Evolutionary conservation across 2,888 invertebrate genomes (phyloP).

Genomic region (Crepidodera aurea): DNA sequence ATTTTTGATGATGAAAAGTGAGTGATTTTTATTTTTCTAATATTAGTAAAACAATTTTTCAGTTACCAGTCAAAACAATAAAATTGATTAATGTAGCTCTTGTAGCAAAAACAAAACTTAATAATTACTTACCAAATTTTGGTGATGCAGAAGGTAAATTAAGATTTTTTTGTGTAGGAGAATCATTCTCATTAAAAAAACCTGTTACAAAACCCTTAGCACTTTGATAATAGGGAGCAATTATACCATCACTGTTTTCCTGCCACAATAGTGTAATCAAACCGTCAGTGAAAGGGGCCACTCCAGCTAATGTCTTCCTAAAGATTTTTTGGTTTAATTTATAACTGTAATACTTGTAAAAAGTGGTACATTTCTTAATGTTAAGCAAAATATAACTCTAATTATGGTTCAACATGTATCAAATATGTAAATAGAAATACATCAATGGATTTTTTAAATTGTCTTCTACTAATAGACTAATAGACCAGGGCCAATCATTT

Average conservation of each 20-base stretch:
- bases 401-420: no score
- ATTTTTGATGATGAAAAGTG: no score
- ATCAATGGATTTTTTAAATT: no score
- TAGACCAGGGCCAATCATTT: no score
- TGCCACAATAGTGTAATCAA: conserved; percentile 71
- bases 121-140: neutral
- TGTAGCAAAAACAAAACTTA: neutral
- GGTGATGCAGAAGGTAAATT: conserved; percentile 36
- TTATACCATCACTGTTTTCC: conserved; percentile 63
- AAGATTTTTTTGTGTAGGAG: neutral
- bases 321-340: no score
- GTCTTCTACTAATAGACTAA: no score
- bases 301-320: conserved; percentile 55
- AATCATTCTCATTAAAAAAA: conserved; percentile 30
- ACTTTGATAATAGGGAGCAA: conserved; percentile 39
- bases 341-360: conserved; percentile 52
- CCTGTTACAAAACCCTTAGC: conserved; percentile 42
- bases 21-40: no score
- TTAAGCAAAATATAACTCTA: no score
- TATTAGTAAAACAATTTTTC: no score
- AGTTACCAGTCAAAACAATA: no score
- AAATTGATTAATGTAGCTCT: no score
- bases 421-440: no score
- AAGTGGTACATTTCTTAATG: conserved; percentile 61
- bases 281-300: conserved; percentile 62